Percentiles rank a stretch among this genome's conserved stretches.
Conservation (phyloP, 1,140 invertebrate genomes). For the Acromyrmex charruanus region DNA sequence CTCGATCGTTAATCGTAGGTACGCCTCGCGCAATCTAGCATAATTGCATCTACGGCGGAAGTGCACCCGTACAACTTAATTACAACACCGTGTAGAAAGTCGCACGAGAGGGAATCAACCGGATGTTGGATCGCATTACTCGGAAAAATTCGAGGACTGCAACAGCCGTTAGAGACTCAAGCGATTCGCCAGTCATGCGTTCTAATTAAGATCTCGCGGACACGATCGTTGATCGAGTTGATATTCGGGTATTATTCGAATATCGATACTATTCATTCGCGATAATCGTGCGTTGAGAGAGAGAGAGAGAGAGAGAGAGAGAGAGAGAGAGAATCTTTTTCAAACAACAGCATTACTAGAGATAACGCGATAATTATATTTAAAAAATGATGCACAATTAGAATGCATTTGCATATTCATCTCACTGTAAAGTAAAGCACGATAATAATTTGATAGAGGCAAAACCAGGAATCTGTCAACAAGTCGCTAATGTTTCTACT, state of each 20-base stretch:
- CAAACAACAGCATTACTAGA: constrained; percentile 1
- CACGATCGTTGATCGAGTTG: constrained; percentile 66
- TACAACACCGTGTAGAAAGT: constrained; percentile 63
- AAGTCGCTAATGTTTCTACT: constrained; percentile 3
- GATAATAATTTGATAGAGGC: constrained; percentile 43
- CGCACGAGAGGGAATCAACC: constrained; percentile 57
- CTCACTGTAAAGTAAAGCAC: constrained; percentile 9
- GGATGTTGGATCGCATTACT: constrained; percentile 67
- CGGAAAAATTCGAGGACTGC: constrained; percentile 66
- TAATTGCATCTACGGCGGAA: constrained; percentile 67
- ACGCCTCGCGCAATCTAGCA: constrained; percentile 41
- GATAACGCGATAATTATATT: constrained; percentile 33
- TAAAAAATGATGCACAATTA: constrained; percentile 15
- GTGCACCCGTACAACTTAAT: constrained; percentile 65
- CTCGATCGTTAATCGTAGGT: constrained; percentile 67
- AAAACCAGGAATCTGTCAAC: constrained; percentile 17
- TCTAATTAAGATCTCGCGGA: constrained; percentile 77
- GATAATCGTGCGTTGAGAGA: constrained; percentile 41
- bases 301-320: too few relatives aligned
- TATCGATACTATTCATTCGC: constrained; percentile 53
- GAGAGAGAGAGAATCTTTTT: constrained; percentile 12
- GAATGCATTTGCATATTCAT: not conserved
- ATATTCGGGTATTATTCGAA: not conserved
- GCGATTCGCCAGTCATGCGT: constrained; percentile 75
- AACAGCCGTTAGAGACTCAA: constrained; percentile 60